Evolutionary conservation across 2,113 vertebrate genomes (phyloP).

Genomic region (Turnix velox): DNA sequence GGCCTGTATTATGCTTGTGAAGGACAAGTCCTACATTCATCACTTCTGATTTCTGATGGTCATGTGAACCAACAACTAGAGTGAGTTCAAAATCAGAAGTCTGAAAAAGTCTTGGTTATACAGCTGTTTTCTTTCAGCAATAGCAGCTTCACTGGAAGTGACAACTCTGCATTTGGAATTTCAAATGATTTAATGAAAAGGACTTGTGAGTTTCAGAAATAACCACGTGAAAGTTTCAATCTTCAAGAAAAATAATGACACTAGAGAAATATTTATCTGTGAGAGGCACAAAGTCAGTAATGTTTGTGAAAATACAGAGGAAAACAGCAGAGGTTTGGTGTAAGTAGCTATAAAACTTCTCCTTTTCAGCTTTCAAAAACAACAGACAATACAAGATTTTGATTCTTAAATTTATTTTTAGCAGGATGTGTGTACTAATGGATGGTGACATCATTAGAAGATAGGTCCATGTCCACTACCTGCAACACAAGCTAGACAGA

Average conservation of each 20-base stretch:
- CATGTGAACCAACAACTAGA: neutral
- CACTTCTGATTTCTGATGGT: neutral
- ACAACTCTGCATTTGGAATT: neutral
- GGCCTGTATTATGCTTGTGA: neutral
- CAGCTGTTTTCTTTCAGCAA: neutral
- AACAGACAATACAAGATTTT: constrained; percentile 85
- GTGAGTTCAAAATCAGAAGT: neutral
- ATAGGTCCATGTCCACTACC: constrained; percentile 79
- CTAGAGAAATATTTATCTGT: neutral
- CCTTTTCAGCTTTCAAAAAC: constrained; percentile 73
- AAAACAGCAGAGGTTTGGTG: neutral
- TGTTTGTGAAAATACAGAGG: neutral
- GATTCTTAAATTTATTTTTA: constrained; percentile 85
- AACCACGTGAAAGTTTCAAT: neutral
- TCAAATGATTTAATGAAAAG: neutral
- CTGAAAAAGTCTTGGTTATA: neutral
- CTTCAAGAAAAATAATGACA: neutral
- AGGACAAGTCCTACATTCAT: neutral
- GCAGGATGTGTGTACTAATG: constrained; percentile 76
- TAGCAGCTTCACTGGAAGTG: neutral
- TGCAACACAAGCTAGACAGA: constrained; percentile 87
- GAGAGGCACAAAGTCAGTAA: neutral
- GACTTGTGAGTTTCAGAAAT: neutral
- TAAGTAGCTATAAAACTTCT: neutral
- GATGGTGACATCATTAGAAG: constrained; percentile 75